These are phyloP conservation scores for Eulemur mongoz DNA, from an alignment of 2,797 vertebrate genomes.

Conservation along the genomic window DNA sequence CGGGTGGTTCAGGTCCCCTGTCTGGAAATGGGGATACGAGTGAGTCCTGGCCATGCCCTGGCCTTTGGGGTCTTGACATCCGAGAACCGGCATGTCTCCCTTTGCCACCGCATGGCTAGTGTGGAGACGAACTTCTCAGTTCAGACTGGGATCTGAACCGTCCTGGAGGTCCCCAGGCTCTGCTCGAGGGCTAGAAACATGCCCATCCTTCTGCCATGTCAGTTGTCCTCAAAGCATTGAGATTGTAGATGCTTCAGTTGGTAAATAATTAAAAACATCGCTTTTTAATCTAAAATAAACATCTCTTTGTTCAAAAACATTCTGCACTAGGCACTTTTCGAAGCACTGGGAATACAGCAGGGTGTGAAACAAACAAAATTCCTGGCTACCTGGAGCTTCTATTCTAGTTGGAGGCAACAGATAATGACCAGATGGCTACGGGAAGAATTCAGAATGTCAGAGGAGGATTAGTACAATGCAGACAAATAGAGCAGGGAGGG, in stretches of 20 bases:
- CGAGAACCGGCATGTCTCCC: rapidly evolving
- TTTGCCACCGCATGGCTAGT: rapidly evolving
- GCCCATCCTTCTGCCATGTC: not conserved
- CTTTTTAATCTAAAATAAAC: not conserved
- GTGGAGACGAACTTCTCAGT: rapidly evolving
- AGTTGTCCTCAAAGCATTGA: not conserved
- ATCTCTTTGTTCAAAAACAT: not conserved
- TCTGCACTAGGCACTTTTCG: not conserved
- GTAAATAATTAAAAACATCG: not conserved
- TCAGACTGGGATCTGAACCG: not conserved
- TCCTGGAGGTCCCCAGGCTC: too few relatives aligned
- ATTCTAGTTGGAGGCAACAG: not conserved
- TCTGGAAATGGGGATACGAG: rapidly evolving
- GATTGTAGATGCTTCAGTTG: not conserved
- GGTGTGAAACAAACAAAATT: not conserved
- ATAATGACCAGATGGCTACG: not conserved
- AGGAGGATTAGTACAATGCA: not conserved
- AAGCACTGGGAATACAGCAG: not conserved
- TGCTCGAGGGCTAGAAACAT: not conserved
- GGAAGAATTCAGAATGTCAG: not conserved
- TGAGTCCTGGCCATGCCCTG: not conserved
- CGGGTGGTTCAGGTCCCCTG: rapidly evolving
- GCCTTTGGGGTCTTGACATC: not conserved
- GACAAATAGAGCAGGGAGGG: not conserved
- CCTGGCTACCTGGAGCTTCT: not conserved